Evolutionary conservation across 2,888 invertebrate species (phyloP).

Genomic region (Oscheius onirici): DNA sequence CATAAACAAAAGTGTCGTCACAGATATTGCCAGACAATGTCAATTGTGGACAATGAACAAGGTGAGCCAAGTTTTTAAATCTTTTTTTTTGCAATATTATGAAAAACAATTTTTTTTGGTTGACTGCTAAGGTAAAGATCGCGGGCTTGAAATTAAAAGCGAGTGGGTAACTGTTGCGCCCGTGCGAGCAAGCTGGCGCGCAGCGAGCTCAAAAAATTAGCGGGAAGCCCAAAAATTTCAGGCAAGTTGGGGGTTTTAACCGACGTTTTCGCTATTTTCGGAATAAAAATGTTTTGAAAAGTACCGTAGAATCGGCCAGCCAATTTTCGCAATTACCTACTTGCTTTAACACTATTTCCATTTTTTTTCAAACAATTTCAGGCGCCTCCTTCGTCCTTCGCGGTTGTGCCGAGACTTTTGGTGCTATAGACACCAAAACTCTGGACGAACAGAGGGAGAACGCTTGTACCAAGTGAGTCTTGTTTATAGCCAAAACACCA

Average conservation of each 20-base stretch:
- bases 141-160: no score
- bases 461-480: slow-evolving; percentile 48
- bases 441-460: slow-evolving; percentile 59
- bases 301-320: not conserved
- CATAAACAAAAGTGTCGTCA: slow-evolving; percentile 59
- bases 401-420: slow-evolving; percentile 68
- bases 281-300: not conserved
- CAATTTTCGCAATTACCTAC: not conserved
- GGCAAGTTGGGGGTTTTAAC: no score
- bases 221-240: no score
- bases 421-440: slow-evolving; percentile 57
- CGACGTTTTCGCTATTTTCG: not conserved
- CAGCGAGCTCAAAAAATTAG: no score
- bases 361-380: slow-evolving; percentile 16
- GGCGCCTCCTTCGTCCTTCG: slow-evolving; percentile 61
- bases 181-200: no score
- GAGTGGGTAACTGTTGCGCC: no score
- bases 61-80: slow-evolving; percentile 32
- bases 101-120: not conserved
- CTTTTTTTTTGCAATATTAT: not conserved
- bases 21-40: slow-evolving; percentile 64
- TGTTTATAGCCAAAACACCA: no score
- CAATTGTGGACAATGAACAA: slow-evolving; percentile 62
- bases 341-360: not conserved
- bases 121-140: no score